Conservation (phyloP, 2,888 invertebrate species). For the Epistrophe grossulariae region DNA sequence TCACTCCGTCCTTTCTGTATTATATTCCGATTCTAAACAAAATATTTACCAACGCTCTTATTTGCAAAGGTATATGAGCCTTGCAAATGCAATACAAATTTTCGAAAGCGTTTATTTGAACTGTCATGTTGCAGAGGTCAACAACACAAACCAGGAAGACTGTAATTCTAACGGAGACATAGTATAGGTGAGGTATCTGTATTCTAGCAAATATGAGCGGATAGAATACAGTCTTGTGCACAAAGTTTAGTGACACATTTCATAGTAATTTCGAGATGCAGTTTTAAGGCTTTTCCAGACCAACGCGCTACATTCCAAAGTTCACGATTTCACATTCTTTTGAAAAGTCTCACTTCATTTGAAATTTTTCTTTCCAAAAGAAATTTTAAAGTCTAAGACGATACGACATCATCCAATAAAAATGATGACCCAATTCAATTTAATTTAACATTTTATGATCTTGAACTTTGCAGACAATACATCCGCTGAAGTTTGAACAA, state of each 20-base stretch:
- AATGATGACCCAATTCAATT: too few relatives aligned
- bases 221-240: background rate
- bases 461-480: too few relatives aligned
- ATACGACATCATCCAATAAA: too few relatives aligned
- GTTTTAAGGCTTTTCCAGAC: too few relatives aligned
- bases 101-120: slow-evolving; percentile 36
- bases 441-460: too few relatives aligned
- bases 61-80: background rate
- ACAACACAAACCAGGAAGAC: slow-evolving; percentile 47
- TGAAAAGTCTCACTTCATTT: too few relatives aligned
- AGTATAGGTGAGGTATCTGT: background rate
- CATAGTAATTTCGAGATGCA: background rate
- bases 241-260: background rate
- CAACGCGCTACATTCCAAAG: too few relatives aligned
- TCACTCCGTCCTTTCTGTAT: background rate
- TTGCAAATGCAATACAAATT: slow-evolving; percentile 1
- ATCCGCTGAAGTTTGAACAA: too few relatives aligned
- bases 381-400: too few relatives aligned
- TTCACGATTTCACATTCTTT: too few relatives aligned
- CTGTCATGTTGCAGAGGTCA: slow-evolving; percentile 23
- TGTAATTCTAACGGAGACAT: background rate
- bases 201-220: slow-evolving; percentile 10
- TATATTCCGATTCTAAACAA: slow-evolving; percentile 20
- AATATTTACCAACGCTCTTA: slow-evolving; percentile 10
- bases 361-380: too few relatives aligned